Evolutionary conservation across 2,888 invertebrate genomes (phyloP).

Genomic region (Napeogenes inachia): DNA sequence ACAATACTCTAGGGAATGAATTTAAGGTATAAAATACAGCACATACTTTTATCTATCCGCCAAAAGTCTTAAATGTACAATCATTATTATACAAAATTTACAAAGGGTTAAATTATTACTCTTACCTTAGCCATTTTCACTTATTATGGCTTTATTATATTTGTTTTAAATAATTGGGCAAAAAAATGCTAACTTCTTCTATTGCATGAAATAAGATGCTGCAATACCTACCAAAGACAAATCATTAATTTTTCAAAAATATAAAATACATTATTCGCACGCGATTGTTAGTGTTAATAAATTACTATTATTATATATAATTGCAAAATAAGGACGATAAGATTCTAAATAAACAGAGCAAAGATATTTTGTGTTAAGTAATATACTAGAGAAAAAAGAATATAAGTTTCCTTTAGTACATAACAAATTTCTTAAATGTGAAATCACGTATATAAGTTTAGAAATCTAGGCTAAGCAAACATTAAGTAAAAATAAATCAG

Average conservation of each 20-base stretch:
- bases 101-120: neutral
- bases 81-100: slow-evolving; percentile 2
- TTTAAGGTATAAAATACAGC: neutral
- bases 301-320: too few relatives aligned
- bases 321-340: too few relatives aligned
- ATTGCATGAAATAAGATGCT: too few relatives aligned
- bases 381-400: neutral
- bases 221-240: too few relatives aligned
- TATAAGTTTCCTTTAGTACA: neutral
- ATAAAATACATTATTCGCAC: too few relatives aligned
- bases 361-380: too few relatives aligned
- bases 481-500: slow-evolving; percentile 11
- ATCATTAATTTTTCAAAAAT: too few relatives aligned
- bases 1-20: neutral
- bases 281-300: too few relatives aligned
- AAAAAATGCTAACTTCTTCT: too few relatives aligned
- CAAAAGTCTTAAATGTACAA: neutral
- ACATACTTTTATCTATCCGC: too few relatives aligned
- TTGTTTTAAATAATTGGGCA: neutral
- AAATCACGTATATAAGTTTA: neutral
- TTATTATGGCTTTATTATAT: neutral
- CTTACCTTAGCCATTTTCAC: neutral
- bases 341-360: too few relatives aligned
- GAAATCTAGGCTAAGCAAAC: slow-evolving; percentile 7
- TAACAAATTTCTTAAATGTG: neutral